A percentile compares a stretch with the other conserved stretches of the same genome.
phyloP scores from a whole-genome alignment of 1,140 invertebrate genomes.

The Ostrea denselamellosa region DNA sequence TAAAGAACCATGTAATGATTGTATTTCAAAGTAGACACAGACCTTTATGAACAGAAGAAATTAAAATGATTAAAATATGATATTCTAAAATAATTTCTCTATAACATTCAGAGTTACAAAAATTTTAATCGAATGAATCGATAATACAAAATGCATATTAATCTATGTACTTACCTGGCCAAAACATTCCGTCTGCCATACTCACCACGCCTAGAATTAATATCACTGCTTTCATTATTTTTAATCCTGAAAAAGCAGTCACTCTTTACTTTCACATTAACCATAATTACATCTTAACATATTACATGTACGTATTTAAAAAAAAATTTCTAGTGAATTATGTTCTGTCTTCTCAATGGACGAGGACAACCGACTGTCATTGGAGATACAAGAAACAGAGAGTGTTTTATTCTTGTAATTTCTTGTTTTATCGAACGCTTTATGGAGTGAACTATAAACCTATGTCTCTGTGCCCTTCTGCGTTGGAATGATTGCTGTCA shows the following conservation, averaged over 20 bases:
- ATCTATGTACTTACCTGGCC: constrained; percentile 9
- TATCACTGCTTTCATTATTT: background rate
- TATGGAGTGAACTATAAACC: background rate
- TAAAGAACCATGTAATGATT: background rate
- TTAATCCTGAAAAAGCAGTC: background rate
- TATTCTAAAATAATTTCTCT: background rate
- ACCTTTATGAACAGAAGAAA: background rate
- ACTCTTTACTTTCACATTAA: background rate
- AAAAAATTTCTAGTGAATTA: background rate
- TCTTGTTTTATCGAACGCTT: constrained; percentile 27
- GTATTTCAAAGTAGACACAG: background rate
- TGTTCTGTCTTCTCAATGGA: background rate
- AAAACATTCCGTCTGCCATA: background rate
- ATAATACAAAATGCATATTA: background rate
- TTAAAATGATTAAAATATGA: background rate
- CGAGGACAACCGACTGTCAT: too few relatives aligned
- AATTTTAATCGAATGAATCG: background rate
- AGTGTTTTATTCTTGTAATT: background rate
- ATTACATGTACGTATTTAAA: background rate
- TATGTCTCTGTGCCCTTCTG: background rate
- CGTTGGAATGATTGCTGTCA: background rate
- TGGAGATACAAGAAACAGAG: background rate
- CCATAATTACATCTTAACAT: background rate
- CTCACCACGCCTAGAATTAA: background rate
- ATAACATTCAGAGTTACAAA: background rate